Evolutionary conservation across 2,797 vertebrate genomes (phyloP).

Genomic region (Chrysolophus pictus): DNA sequence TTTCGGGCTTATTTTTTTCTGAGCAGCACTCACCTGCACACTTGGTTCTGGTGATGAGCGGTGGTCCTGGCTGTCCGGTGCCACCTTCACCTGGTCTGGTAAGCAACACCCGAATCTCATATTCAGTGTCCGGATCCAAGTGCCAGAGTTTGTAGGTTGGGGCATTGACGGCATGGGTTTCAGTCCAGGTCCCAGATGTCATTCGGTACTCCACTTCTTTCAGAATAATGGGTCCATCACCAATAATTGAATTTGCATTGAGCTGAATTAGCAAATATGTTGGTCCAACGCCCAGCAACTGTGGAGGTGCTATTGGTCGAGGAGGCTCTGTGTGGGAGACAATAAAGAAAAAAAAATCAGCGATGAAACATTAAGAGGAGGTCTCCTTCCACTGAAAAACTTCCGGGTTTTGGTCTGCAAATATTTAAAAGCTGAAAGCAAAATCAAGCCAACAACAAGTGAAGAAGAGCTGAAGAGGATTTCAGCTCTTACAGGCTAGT

Average conservation of each 20-base stretch:
- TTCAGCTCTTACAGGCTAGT: not conserved
- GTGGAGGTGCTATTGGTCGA: slow-evolving; percentile 94
- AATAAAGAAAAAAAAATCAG: not conserved
- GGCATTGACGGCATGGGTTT: slow-evolving; percentile 96
- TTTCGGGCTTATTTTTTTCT: not conserved
- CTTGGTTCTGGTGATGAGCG: slow-evolving; percentile 95
- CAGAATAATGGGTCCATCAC: slow-evolving; percentile 95
- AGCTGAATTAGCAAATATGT: slow-evolving; percentile 97
- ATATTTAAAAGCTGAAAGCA: not conserved
- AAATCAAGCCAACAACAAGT: not conserved
- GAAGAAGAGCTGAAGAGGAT: not conserved
- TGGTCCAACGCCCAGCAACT: slow-evolving; percentile 93
- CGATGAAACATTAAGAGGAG: not conserved
- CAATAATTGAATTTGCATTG: slow-evolving; percentile 98
- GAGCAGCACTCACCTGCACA: slow-evolving; percentile 88
- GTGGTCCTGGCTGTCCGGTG: slow-evolving; percentile 92
- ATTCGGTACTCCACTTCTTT: slow-evolving; percentile 98
- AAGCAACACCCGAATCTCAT: slow-evolving; percentile 94
- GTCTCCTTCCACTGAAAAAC: not conserved
- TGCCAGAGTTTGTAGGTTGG: slow-evolving; percentile 98
- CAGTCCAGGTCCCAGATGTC: slow-evolving; percentile 95
- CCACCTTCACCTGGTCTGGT: slow-evolving; percentile 96
- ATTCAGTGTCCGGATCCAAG: slow-evolving; percentile 96
- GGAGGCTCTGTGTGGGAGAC: slow-evolving; percentile 87
- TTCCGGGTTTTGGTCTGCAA: not conserved